Base-by-base conservation (phyloP, 2,797 vertebrate genomes). In the Myioborus miniatus region DNA sequence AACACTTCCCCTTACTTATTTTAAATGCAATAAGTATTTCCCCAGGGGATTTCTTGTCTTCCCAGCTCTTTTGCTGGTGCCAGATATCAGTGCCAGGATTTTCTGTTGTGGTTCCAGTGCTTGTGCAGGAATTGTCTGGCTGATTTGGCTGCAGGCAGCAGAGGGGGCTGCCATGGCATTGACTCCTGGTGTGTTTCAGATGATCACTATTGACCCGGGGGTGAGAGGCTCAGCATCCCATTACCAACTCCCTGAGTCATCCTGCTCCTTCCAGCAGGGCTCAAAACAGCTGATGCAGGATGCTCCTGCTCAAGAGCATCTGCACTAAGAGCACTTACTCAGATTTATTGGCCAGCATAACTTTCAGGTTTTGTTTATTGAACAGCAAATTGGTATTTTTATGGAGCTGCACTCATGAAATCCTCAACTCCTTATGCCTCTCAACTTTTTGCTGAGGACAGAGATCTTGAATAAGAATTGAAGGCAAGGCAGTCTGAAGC, bases 211-310 rank as follows among this genome's bases (percentile, higher is more conserved):
- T 96, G 84, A 94, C 90, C 91, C 36, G 6, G 55, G 89, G 93
- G 92, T 87, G 89, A 93, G 92, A 75, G 83, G 72, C 89, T 85
- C 90, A 50, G 53, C 77, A 81, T 95, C 79, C 88, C 81, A 77
- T 95, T 94, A 77, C 87, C 80, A 34, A 64, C 56, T 67, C 89
- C 77, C 93, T 60, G 89, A 88, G 82, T 89, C 77, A 75, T 27
- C 75, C 9, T 4, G n/a, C 21, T 79, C 87, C 68, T n/a, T 43
- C 3, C 50, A 83, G 65, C 68, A 69, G 34, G 9, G 26, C 49
- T 90, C 41, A 27, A 34, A 96, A 74, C 68, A 89, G 89, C 94
- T 83, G 83, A 94, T 89, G 83, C 62, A 81, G 90, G 81, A 93
- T 65, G 62, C 64, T 94, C 52, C 5, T 52, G 65, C 87, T 78